Conservation (phyloP, 2,797 vertebrate genomes). For the Merluccius polli region DNA sequence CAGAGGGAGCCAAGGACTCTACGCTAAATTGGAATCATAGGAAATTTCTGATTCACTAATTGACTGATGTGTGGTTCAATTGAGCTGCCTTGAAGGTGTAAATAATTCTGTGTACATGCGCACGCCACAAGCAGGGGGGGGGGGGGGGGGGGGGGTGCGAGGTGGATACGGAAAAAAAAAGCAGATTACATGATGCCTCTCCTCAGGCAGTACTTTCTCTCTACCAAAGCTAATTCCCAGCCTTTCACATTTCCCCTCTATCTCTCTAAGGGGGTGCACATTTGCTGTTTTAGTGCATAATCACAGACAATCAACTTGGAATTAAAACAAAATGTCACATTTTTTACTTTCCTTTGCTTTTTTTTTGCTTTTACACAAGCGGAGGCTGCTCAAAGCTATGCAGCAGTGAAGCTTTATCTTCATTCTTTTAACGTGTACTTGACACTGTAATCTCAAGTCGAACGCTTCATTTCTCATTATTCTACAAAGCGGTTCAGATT, state of each 20-base stretch:
- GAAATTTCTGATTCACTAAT: slow-evolving; percentile 99
- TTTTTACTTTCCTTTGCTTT: slow-evolving; percentile 39
- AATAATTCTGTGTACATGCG: slow-evolving; percentile 87
- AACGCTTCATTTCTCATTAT: slow-evolving; percentile 37
- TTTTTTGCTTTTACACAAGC: slow-evolving; percentile 37
- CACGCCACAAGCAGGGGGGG: slow-evolving; percentile 55
- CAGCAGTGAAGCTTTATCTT: slow-evolving; percentile 42
- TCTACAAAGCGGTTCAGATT: slow-evolving; percentile 55
- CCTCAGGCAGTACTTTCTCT: slow-evolving; percentile 74
- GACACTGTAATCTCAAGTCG: slow-evolving; percentile 47
- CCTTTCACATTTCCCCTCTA: slow-evolving; percentile 49
- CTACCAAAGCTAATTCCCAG: slow-evolving; percentile 61
- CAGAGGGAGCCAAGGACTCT: slow-evolving; percentile 87
- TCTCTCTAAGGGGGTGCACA: slow-evolving; percentile 51
- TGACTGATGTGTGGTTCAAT: slow-evolving; percentile 98
- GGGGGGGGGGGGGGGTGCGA: slow-evolving; percentile 58
- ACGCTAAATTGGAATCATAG: slow-evolving; percentile 98
- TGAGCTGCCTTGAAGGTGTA: slow-evolving; percentile 95
- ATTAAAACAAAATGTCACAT: slow-evolving; percentile 67
- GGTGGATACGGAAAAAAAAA: too few relatives aligned
- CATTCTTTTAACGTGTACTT: slow-evolving; percentile 56
- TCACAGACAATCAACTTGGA: slow-evolving; percentile 69
- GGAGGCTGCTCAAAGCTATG: slow-evolving; percentile 47
- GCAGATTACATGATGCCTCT: slow-evolving; percentile 59
- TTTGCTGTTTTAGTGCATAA: slow-evolving; percentile 62